A percentile compares a stretch with the other conserved stretches of the same genome.
Evolutionary conservation across 2,797 vertebrate species (phyloP).

Genomic region (Spea hammondii): DNA sequence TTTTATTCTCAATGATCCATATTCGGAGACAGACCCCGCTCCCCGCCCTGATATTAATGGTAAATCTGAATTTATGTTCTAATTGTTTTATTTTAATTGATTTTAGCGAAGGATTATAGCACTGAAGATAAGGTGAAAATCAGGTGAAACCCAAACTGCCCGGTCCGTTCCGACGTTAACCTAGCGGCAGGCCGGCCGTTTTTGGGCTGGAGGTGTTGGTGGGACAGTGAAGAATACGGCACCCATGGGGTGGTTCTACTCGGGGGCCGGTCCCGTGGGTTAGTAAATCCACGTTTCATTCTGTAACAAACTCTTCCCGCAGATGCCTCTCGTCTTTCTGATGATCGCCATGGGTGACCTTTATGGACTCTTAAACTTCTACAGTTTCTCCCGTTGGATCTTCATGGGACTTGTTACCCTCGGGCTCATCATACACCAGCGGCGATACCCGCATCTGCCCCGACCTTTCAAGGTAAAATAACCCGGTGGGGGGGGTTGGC

Average conservation of each 20-base stretch:
- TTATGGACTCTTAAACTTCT: constrained; percentile 68
- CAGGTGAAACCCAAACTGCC: too few relatives aligned
- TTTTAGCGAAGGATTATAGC: too few relatives aligned
- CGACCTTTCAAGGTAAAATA: constrained; percentile 63
- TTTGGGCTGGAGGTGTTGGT: too few relatives aligned
- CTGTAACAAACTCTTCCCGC: background rate
- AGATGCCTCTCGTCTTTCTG: constrained; percentile 63
- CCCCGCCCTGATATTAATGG: constrained; percentile 67
- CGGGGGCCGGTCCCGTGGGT: too few relatives aligned
- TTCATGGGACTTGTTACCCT: constrained; percentile 70
- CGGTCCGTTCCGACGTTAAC: too few relatives aligned
- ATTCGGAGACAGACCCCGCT: constrained; percentile 66
- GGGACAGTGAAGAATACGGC: too few relatives aligned
- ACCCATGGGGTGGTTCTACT: too few relatives aligned
- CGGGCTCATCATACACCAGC: constrained; percentile 64
- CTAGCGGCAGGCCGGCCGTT: too few relatives aligned
- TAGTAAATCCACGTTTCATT: background rate
- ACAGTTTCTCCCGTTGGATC: constrained; percentile 70
- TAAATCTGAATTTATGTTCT: constrained; percentile 29
- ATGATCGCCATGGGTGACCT: constrained; percentile 69
- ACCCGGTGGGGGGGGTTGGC: background rate
- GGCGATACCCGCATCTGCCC: constrained; percentile 59
- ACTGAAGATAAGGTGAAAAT: too few relatives aligned
- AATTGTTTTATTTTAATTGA: too few relatives aligned
- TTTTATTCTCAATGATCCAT: constrained; percentile 70